Evolutionary conservation across 2,888 invertebrate genomes (phyloP).

Genomic region (Netelia melanura): DNA sequence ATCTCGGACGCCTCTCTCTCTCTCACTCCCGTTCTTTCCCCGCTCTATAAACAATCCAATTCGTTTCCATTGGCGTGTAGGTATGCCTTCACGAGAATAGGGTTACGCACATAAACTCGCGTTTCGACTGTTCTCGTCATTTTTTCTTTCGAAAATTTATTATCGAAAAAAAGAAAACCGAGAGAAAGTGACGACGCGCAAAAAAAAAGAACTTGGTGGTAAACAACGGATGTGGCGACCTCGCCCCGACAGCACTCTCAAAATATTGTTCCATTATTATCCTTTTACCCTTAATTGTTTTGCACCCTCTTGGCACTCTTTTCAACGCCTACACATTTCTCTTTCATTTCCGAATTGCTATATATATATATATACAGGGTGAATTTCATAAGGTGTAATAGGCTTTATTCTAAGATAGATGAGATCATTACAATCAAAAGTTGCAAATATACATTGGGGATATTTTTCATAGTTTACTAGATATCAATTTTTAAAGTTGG

Average conservation of each 20-base stretch:
- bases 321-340: conserved; percentile 33
- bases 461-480: too few species aligned
- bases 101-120: conserved; percentile 63
- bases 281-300: background rate
- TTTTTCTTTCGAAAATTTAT: background rate
- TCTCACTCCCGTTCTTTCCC: background rate
- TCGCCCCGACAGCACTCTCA: background rate
- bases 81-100: conserved; percentile 63
- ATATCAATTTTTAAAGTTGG: too few species aligned
- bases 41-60: conserved; percentile 21
- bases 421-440: too few species aligned
- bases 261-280: background rate
- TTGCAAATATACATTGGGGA: too few species aligned
- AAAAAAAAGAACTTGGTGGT: background rate
- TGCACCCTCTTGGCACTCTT: conserved; percentile 57
- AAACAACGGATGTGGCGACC: background rate
- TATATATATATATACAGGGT: background rate
- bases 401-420: too few species aligned
- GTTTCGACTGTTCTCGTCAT: conserved; percentile 29
- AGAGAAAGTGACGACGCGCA: background rate
- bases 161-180: background rate
- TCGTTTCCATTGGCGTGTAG: conserved; percentile 37
- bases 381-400: too few species aligned
- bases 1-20: conserved; percentile 35
- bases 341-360: background rate